Percentiles rank a stretch among this genome's conserved stretches.
Evolutionary conservation across 2,113 vertebrate genomes (phyloP).

Genomic region (Parus major): DNA sequence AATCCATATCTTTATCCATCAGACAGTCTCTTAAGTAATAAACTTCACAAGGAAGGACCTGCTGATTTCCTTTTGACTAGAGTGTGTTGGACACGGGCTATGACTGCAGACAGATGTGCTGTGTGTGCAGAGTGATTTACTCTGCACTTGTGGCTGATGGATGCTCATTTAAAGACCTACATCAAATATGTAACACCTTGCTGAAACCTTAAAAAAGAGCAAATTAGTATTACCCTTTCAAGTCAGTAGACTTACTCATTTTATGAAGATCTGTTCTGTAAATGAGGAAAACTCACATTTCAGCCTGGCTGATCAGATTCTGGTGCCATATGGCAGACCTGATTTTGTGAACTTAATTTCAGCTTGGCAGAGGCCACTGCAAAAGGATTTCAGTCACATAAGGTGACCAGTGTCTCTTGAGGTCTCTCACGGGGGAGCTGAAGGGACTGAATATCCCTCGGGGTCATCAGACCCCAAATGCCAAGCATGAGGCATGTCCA

Average conservation of each 20-base stretch:
- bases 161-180: not conserved
- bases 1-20: not conserved
- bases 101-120: not conserved
- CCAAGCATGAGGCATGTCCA: not conserved
- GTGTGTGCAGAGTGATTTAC: not conserved
- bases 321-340: not conserved
- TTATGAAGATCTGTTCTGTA: not conserved
- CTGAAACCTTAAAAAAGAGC: not conserved
- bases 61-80: not conserved
- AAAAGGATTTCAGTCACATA: not conserved
- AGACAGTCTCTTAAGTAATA: not conserved
- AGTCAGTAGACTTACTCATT: not conserved
- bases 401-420: not conserved
- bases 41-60: not conserved
- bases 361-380: not conserved
- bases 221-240: not conserved
- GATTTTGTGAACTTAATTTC: slow-evolving; percentile 23
- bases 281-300: not conserved
- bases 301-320: not conserved
- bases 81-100: accelerated
- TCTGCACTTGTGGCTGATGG: not conserved
- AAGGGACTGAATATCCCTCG: not conserved
- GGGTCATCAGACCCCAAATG: not conserved
- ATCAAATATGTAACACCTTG: not conserved
- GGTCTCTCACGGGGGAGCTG: not conserved